Evolutionary conservation across 2,797 vertebrate genomes (phyloP).

Genomic region (Eurystomus glaucurus): DNA sequence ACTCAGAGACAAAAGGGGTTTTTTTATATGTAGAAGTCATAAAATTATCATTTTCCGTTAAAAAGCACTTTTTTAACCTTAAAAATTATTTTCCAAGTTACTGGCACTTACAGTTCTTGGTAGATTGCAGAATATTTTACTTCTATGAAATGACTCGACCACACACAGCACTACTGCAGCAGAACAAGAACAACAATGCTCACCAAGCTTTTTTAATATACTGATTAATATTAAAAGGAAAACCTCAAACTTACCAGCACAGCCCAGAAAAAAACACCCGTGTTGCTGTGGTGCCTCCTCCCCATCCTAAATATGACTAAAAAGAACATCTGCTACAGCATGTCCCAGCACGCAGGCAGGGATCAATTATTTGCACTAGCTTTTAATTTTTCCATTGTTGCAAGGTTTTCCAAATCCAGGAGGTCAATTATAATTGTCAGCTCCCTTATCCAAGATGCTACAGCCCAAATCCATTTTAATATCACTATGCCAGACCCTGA

Average conservation of each 20-base stretch:
- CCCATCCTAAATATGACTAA: background rate
- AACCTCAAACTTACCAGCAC: conserved; percentile 42
- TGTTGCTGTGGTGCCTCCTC: background rate
- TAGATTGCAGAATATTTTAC: background rate
- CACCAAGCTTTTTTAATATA: conserved; percentile 40
- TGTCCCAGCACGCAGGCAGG: rapidly evolving
- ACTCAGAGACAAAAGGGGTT: conserved; percentile 3
- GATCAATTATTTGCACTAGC: background rate
- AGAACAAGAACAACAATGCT: conserved; percentile 42
- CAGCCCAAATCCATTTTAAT: background rate
- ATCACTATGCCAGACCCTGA: background rate
- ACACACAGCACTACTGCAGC: conserved; percentile 45
- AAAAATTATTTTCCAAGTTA: conserved; percentile 6
- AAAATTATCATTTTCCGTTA: background rate
- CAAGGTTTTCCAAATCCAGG: background rate
- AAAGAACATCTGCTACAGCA: background rate
- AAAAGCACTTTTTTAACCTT: conserved; percentile 47
- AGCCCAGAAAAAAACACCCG: conserved; percentile 23
- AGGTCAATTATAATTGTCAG: background rate
- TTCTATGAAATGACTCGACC: conserved; percentile 58
- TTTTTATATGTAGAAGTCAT: background rate
- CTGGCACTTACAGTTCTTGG: conserved; percentile 16
- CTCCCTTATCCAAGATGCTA: background rate
- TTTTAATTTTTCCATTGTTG: background rate
- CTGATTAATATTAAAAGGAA: conserved; percentile 56